These are phyloP conservation scores for Pagrus major DNA, from an alignment of 2,113 vertebrate genomes.

Conservation along the genomic window DNA sequence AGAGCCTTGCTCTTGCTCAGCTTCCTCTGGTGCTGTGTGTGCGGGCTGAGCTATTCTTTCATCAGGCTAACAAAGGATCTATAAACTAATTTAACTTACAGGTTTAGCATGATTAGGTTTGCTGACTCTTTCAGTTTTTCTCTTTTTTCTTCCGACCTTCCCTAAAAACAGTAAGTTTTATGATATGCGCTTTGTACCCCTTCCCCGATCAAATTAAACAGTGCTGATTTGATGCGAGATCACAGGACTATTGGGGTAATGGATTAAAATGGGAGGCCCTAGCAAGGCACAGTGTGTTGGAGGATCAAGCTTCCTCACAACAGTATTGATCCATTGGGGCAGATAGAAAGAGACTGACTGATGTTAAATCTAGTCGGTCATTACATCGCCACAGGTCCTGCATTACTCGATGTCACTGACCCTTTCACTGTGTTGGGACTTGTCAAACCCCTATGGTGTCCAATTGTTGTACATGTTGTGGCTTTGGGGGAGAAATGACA, in stretches of 20 bases:
- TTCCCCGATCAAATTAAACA: not conserved
- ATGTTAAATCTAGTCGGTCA: constrained; percentile 46
- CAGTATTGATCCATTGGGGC: constrained; percentile 41
- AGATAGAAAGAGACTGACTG: constrained; percentile 13
- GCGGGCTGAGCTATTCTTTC: constrained; percentile 30
- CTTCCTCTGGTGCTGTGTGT: not conserved
- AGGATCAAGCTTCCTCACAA: constrained; percentile 39
- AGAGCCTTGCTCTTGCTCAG: constrained; percentile 40
- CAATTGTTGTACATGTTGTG: constrained; percentile 26
- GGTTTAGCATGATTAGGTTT: constrained; percentile 64
- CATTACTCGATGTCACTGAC: constrained; percentile 55
- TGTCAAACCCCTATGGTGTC: constrained; percentile 7
- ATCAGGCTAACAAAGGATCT: constrained; percentile 56
- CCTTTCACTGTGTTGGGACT: constrained; percentile 20
- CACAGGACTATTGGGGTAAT: not conserved
- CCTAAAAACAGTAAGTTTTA: not conserved
- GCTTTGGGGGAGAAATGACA: constrained; percentile 33
- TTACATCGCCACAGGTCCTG: constrained; percentile 55
- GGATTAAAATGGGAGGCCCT: not conserved
- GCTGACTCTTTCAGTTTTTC: constrained; percentile 28
- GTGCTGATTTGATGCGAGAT: not conserved
- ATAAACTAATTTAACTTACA: constrained; percentile 70
- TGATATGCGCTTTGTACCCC: not conserved
- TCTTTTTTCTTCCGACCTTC: not conserved
- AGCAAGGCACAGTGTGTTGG: constrained; percentile 9